Conservation (phyloP, 2,888 invertebrate genomes). For the Tuberolachnus salignus region DNA sequence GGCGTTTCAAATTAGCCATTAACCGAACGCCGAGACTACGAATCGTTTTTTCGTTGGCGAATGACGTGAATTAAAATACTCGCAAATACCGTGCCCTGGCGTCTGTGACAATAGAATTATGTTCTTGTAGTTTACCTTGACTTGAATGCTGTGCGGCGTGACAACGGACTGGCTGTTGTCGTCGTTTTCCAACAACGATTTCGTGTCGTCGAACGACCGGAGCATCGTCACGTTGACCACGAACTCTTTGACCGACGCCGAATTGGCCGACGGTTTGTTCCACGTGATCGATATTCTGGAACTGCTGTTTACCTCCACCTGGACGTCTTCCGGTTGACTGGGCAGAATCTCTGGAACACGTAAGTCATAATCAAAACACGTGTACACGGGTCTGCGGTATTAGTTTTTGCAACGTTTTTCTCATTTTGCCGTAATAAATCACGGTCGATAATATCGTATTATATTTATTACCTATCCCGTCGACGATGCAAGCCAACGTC, state of each 20-base stretch:
- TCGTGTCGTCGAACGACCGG: constrained; percentile 69
- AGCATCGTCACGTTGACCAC: constrained; percentile 75
- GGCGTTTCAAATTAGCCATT: too few species aligned
- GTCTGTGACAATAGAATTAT: too few species aligned
- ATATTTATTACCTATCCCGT: constrained; percentile 77
- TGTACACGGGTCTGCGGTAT: neutral
- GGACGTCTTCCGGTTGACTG: constrained; percentile 74
- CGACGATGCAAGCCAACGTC: constrained; percentile 81
- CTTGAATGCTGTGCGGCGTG: constrained; percentile 63
- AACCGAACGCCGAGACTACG: too few species aligned
- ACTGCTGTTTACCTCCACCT: constrained; percentile 75
- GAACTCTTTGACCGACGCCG: constrained; percentile 72
- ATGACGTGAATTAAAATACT: too few species aligned
- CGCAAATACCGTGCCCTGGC: too few species aligned
- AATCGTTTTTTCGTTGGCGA: too few species aligned
- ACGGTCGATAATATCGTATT: constrained; percentile 58
- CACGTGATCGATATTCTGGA: constrained; percentile 76
- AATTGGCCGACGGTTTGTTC: constrained; percentile 71
- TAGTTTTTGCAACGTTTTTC: neutral
- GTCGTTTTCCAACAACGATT: constrained; percentile 61
- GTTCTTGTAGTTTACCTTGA: too few species aligned
- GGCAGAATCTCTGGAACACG: constrained; percentile 72
- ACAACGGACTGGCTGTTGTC: constrained; percentile 61
- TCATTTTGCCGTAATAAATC: neutral
- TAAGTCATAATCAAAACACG: neutral